A percentile compares a stretch with the other conserved stretches of the same genome.
phyloP scores from a whole-genome alignment of 1,140 invertebrate species.

The Sycophaga agraensis region DNA sequence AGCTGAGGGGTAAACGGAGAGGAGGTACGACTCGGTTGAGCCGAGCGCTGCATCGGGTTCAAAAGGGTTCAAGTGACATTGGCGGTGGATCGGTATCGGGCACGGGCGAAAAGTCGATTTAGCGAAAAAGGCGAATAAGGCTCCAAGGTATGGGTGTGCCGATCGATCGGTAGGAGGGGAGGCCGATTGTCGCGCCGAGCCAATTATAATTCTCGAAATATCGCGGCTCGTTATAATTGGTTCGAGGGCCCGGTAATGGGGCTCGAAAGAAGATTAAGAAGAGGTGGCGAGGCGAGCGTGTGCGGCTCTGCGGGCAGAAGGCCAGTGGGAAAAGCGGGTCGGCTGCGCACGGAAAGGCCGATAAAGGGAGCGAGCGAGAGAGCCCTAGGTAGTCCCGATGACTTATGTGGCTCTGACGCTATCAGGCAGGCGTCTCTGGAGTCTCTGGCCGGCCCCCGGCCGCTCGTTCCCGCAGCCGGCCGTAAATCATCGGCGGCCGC shows the following conservation, averaged over 20 bases:
- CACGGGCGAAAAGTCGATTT: too few species aligned
- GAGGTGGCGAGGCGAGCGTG: conserved; percentile 35
- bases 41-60: too few species aligned
- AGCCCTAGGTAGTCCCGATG: conserved; percentile 55
- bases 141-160: too few species aligned
- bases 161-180: background rate
- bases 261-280: conserved; percentile 57
- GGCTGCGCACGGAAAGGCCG: conserved; percentile 24
- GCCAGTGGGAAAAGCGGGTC: conserved; percentile 31
- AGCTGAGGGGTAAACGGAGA: too few species aligned
- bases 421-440: conserved; percentile 57
- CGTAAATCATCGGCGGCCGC: conserved; percentile 56
- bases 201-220: conserved; percentile 54
- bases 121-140: too few species aligned
- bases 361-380: conserved; percentile 29
- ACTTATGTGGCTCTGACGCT: conserved; percentile 60
- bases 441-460: conserved; percentile 47
- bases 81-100: too few species aligned
- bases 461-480: conserved; percentile 48
- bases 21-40: too few species aligned
- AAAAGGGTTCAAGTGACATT: too few species aligned
- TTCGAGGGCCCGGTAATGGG: conserved; percentile 51
- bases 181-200: conserved; percentile 24
- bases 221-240: conserved; percentile 53
- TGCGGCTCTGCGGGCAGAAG: background rate